Conservation (phyloP, 2,888 invertebrate species). For the Lottia scabra region DNA sequence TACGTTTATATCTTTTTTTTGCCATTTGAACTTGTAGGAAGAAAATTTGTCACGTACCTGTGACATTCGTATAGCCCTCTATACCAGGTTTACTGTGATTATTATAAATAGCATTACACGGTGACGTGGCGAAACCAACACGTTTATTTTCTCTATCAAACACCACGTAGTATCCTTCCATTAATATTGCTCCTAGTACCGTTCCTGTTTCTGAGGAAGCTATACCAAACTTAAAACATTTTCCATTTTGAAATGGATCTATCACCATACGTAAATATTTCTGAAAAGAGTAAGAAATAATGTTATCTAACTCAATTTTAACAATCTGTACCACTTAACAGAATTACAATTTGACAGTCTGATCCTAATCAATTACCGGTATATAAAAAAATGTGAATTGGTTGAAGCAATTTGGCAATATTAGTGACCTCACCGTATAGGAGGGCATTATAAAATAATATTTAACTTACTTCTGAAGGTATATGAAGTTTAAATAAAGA, state of each 20-base stretch:
- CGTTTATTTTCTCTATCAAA: slow-evolving; percentile 66
- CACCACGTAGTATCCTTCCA: slow-evolving; percentile 69
- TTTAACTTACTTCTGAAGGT: slow-evolving; percentile 57
- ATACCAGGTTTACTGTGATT: slow-evolving; percentile 32
- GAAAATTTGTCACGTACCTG: slow-evolving; percentile 30
- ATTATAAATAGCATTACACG: slow-evolving; percentile 45
- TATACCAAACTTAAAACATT: slow-evolving; percentile 67
- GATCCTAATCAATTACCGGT: too few relatives aligned
- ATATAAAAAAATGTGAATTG: too few relatives aligned
- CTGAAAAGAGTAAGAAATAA: slow-evolving; percentile 43
- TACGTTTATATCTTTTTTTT: too few relatives aligned
- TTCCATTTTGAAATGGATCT: slow-evolving; percentile 32
- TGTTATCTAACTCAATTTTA: neutral
- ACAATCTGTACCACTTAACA: too few relatives aligned
- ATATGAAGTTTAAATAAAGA: slow-evolving; percentile 57
- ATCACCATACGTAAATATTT: slow-evolving; percentile 64
- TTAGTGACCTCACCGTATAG: too few relatives aligned
- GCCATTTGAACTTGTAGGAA: too few relatives aligned
- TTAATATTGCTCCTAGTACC: slow-evolving; percentile 68
- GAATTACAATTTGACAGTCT: too few relatives aligned
- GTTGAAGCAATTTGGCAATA: too few relatives aligned
- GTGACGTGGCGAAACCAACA: slow-evolving; percentile 66
- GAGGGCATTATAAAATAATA: too few relatives aligned
- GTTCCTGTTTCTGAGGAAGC: slow-evolving; percentile 62
- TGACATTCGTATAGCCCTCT: slow-evolving; percentile 35